Conservation (phyloP, 2,113 vertebrate genomes). For the Indicator maculatus region DNA sequence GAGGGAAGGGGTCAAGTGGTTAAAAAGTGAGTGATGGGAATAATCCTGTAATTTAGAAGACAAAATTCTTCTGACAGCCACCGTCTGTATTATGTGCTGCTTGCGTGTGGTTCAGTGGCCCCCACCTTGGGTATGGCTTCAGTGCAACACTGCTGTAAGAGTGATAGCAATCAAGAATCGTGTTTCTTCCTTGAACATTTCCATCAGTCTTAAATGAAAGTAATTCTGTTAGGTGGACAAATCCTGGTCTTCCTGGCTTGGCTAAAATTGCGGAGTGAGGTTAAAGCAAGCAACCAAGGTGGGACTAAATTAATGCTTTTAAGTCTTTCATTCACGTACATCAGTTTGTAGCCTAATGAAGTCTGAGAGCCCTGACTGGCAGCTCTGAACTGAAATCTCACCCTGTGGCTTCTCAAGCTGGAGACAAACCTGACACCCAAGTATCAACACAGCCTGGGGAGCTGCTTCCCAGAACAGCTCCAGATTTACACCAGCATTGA, state of each 20-base stretch:
- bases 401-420: background rate
- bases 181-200: background rate
- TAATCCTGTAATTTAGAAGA: background rate
- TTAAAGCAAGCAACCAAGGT: background rate
- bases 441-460: background rate
- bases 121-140: background rate
- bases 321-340: background rate
- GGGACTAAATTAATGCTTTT: background rate
- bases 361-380: background rate
- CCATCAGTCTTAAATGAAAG: background rate
- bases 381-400: background rate
- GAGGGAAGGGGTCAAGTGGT: background rate
- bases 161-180: background rate
- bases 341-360: background rate
- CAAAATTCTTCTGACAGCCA: background rate
- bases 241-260: background rate
- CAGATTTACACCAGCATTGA: background rate
- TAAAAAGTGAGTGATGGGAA: background rate
- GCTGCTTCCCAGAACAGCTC: background rate
- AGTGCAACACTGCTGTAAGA: background rate
- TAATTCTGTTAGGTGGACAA: background rate
- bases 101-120: background rate
- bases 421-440: background rate
- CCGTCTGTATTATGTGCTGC: accelerated
- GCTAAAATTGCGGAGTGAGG: background rate